Evolutionary conservation across 1,140 invertebrate genomes (phyloP), one percentile per base, ranked within the genome.

Genomic region (Brachionus asplanchnoidis): DNA sequence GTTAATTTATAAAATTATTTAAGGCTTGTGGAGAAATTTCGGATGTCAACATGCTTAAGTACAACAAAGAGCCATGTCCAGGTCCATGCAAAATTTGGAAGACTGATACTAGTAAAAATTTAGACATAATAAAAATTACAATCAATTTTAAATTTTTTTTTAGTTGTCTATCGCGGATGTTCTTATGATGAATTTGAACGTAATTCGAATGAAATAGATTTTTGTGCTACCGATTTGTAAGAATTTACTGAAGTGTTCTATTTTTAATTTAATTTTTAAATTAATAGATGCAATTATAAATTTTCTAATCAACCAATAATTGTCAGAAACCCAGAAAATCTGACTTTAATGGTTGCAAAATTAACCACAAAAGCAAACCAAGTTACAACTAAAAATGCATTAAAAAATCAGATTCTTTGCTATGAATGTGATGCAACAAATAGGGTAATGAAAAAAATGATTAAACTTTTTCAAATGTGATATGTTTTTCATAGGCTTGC

Each of bases 11-110:
- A 70, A 70, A 70, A 40, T 6, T 36, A 9, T 11, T 9, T n/a
- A 50, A 77, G 73, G 73, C 73, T 26, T 77, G 73, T 53, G 73
- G 73, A 23, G 42, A 50, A 28, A 50, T 50, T 23, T 23, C 73
- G 9, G 12, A 77, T 12, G 12, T 77, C 1, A 26, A 26, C 2
- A 46, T 77, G 44, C 12, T 77, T 26, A 46, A 50, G 32, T 77
- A 77, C 20, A 77, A 53, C 26, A 77, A 77, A 46, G 73, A 28
- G 3, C 73, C 73, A 5, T 77, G 73, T 50, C 3, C 40, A 1
- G 73, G 73, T 26, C 73, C 73, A 14, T 77, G 73, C 28, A 50
- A 46, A 50, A 50, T 50, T 20, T 77, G 32, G 42, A 36, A 50
- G 23, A 9, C 3, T 17, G 28, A 26, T 20, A 77, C 23, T 77